A percentile compares a stretch with the other conserved stretches of the same genome.
These are phyloP conservation scores for Cydia amplana DNA, from an alignment of 1,140 invertebrate species.

Conservation along the genomic window DNA sequence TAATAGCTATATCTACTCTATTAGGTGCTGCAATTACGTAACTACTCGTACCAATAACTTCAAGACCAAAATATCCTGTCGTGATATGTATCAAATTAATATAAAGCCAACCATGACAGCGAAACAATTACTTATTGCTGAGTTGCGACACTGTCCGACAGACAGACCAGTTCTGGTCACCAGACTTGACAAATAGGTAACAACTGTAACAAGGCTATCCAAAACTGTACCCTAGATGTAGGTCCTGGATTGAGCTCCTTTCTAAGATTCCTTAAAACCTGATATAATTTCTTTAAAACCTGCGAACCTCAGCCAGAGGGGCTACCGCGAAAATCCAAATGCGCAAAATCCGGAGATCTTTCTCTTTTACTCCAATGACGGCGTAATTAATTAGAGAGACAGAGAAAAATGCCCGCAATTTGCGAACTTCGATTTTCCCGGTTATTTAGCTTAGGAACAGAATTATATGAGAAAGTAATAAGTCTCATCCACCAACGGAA, in stretches of 20 bases:
- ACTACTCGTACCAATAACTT: background rate
- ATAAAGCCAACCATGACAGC: constrained; percentile 2
- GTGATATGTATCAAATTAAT: constrained; percentile 1
- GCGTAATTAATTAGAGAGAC: too few species aligned
- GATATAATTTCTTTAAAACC: too few species aligned
- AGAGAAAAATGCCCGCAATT: too few species aligned
- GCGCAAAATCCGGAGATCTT: too few species aligned
- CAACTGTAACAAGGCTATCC: background rate
- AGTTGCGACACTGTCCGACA: background rate
- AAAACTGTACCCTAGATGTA: background rate
- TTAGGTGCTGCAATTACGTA: background rate
- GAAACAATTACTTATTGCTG: background rate
- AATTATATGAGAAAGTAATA: too few species aligned
- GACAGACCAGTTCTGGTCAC: background rate
- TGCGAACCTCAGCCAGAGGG: too few species aligned
- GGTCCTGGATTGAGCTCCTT: background rate
- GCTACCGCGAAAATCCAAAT: too few species aligned
- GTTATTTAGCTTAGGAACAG: too few species aligned
- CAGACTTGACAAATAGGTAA: background rate
- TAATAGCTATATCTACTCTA: too few species aligned
- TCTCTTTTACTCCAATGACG: too few species aligned
- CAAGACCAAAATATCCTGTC: background rate
- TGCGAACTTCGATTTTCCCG: too few species aligned
- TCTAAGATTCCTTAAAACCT: background rate
- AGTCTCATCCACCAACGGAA: too few species aligned